phyloP scores from a whole-genome alignment of 2,888 invertebrate genomes.

The Patella ulyssiponensis region DNA sequence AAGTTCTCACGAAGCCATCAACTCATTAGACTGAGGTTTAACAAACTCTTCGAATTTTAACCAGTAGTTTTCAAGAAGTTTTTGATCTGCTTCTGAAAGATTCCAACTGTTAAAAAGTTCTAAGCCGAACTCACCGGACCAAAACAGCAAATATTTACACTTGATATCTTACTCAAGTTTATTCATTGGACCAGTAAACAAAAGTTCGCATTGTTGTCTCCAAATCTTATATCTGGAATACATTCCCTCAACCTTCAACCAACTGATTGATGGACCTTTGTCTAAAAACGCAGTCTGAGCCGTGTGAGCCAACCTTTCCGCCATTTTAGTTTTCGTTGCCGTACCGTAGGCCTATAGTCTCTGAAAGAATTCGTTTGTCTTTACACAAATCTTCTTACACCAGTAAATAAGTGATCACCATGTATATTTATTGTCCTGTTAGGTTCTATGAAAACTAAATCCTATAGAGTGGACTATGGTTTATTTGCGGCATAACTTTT shows the following conservation, averaged over 20 bases:
- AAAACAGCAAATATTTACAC: slow-evolving; percentile 9
- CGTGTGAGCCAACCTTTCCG: background rate
- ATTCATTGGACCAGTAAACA: background rate
- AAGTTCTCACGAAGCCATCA: background rate
- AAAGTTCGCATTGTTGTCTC: background rate
- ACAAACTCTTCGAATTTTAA: background rate
- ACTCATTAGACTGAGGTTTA: slow-evolving; percentile 15
- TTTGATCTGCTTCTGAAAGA: background rate
- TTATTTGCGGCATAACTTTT: too few species aligned
- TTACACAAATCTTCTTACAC: background rate
- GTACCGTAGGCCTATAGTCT: background rate
- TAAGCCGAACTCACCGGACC: background rate
- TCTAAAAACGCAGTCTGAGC: background rate
- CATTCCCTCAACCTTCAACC: background rate
- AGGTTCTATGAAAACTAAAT: background rate
- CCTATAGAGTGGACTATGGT: background rate
- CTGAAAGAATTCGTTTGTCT: too few species aligned
- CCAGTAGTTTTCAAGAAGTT: background rate
- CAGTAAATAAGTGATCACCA: background rate
- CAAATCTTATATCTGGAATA: background rate
- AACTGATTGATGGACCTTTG: slow-evolving; percentile 3
- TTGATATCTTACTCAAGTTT: background rate
- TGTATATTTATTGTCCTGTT: background rate
- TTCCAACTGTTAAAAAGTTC: slow-evolving; percentile 3
- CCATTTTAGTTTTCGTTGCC: background rate